These are phyloP conservation scores for Papio anubis DNA, from an alignment of 2,113 vertebrate species.

Conservation along the genomic window DNA sequence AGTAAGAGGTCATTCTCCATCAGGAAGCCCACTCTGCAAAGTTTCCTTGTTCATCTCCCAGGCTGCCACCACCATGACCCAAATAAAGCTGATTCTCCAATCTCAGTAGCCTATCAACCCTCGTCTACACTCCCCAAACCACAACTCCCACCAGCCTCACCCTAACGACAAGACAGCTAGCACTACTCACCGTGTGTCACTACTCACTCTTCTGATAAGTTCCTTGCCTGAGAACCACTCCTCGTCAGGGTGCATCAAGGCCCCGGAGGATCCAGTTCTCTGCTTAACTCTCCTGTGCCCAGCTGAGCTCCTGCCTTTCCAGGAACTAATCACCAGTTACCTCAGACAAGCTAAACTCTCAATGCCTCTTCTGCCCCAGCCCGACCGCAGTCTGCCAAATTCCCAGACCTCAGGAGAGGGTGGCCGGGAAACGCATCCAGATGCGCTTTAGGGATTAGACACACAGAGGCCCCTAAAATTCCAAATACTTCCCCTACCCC, in stretches of 20 bases:
- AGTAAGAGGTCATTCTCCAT: conserved; percentile 60
- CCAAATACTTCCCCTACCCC: not conserved
- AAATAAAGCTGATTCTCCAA: conserved; percentile 10
- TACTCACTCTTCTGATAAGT: not conserved
- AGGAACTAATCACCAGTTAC: conserved; percentile 24
- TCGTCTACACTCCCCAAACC: not conserved
- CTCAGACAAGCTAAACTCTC: not conserved
- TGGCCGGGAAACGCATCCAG: not conserved
- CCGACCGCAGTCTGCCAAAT: not conserved
- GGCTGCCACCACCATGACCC: conserved; percentile 32
- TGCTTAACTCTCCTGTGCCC: conserved; percentile 8
- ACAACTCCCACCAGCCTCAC: not conserved
- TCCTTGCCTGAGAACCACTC: not conserved
- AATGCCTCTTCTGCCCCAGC: not conserved
- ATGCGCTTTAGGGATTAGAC: not conserved
- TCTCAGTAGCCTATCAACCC: not conserved
- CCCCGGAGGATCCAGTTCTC: not conserved
- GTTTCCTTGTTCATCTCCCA: conserved; percentile 16
- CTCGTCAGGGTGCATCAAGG: not conserved
- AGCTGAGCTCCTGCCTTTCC: conserved; percentile 31
- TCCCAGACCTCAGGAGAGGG: not conserved
- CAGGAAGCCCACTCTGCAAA: conserved; percentile 44
- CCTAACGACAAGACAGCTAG: not conserved
- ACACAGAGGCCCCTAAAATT: conserved; percentile 40
- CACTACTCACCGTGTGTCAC: not conserved